Evolutionary conservation across 2,113 vertebrate species (phyloP).

Genomic region (Seriola quinqueradiata): DNA sequence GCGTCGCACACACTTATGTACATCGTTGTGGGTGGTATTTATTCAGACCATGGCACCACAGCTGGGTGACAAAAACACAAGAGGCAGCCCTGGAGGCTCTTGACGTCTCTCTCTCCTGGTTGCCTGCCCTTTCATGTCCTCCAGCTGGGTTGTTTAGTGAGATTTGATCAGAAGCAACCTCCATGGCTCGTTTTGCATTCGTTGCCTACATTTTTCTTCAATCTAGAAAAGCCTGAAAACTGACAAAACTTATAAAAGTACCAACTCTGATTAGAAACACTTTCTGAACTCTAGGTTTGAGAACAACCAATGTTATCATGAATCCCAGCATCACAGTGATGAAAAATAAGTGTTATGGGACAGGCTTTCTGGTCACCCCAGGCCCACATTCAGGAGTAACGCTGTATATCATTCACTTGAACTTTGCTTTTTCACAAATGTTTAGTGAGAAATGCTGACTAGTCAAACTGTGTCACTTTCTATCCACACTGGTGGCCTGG

Average conservation of each 20-base stretch:
- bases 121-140: conserved; percentile 53
- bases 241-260: conserved; percentile 10
- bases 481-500: background rate
- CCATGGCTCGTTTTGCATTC: conserved; percentile 49
- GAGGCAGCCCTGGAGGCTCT: conserved; percentile 34
- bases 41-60: conserved; percentile 33
- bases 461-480: background rate
- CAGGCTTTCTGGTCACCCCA: background rate
- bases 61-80: conserved; percentile 33
- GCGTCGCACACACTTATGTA: conserved; percentile 28
- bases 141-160: conserved; percentile 21
- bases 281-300: conserved; percentile 5
- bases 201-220: conserved; percentile 32
- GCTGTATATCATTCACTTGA: background rate
- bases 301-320: background rate
- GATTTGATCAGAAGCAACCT: conserved; percentile 56
- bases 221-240: conserved; percentile 14
- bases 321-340: background rate
- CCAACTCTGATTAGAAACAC: conserved; percentile 1
- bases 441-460: background rate
- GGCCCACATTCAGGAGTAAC: background rate
- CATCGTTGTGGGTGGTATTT: conserved; percentile 23
- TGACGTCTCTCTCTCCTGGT: conserved; percentile 28
- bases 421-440: conserved; percentile 1
- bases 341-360: background rate